These are phyloP conservation scores for Morpho achilles DNA, from an alignment of 2,888 invertebrate species.

Conservation along the genomic window DNA sequence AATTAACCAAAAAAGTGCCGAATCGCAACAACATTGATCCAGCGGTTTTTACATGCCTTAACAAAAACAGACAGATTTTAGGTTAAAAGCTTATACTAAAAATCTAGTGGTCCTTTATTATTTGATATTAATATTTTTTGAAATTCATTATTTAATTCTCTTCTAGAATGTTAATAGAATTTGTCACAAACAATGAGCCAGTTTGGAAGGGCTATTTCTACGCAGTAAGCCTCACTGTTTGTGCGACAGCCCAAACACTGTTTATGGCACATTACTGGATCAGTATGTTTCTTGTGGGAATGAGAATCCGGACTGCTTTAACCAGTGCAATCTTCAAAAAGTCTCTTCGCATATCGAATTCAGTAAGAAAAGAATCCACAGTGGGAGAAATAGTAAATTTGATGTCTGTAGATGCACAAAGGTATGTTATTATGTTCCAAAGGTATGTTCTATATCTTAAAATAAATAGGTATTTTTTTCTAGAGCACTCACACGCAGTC, in stretches of 20 bases:
- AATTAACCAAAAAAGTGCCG: too few species aligned
- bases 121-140: too few species aligned
- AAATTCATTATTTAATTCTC: not conserved
- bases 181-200: slow-evolving; percentile 80
- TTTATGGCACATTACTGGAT: slow-evolving; percentile 95
- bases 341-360: slow-evolving; percentile 88
- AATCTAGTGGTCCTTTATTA: too few species aligned
- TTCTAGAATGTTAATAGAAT: slow-evolving; percentile 85
- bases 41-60: too few species aligned
- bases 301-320: slow-evolving; percentile 92
- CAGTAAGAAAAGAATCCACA: slow-evolving; percentile 89
- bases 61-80: too few species aligned
- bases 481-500: too few species aligned
- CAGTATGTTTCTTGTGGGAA: slow-evolving; percentile 92
- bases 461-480: too few species aligned
- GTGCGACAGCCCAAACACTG: slow-evolving; percentile 89
- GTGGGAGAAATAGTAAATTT: slow-evolving; percentile 95
- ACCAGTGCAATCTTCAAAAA: slow-evolving; percentile 95
- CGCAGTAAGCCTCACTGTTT: slow-evolving; percentile 85
- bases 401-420: slow-evolving; percentile 94
- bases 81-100: too few species aligned
- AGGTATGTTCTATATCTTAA: too few species aligned
- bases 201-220: slow-evolving; percentile 94
- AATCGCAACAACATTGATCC: too few species aligned
- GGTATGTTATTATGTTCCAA: too few species aligned